Base-by-base conservation (phyloP, 2,113 vertebrate species). In the Fregata magnificens region DNA sequence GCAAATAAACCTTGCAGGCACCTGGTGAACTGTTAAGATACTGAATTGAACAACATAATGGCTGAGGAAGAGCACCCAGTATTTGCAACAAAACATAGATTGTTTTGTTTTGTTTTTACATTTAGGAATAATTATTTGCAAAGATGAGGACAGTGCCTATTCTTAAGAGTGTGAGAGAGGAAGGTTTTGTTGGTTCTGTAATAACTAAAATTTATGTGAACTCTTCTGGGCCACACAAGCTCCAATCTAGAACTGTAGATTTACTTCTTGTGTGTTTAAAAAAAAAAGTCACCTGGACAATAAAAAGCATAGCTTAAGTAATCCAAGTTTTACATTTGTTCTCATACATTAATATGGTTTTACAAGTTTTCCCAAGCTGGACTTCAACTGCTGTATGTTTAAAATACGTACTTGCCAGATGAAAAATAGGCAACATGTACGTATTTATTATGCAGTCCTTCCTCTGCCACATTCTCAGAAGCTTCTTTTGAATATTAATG, bases 371-470 rank as follows among this genome's bases (percentile, higher is more conserved):
- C 26, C 52, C 36, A 80, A 93, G 49, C 29, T 88, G 38, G 40
- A 50, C 18, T 59, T 86, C 19, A 78, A 16, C 22, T 50, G 31
- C 9, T 34, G 18, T n/a, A 67, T 10, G n/a, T 53, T 42, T 47
- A 5, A 66, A 71, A 36, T 21, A 63, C 4, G 0, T 16, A 18
- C 42, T 83, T 88, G 34, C 9, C 53, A 45, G 70, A 52, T 2
- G 31, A 53, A 61, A 40, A 16, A 16, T 0, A 53, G 13, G 14
- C 21, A 77, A 52, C 5, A 1, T 5, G 15, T 1, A 61, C 22
- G 18, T 26, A 28, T 36, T n/a, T 26, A 28, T 36, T n/a, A 16
- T 1, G 1, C 25, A 63, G 9, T 47, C 26, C 14, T 53, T 67
- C 72, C 28, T 42, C 9, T 2, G 45, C 19, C 21, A 38, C 1